These are phyloP conservation scores for Antheraea pernyi DNA, from an alignment of 1,140 invertebrate species.

Conservation along the genomic window DNA sequence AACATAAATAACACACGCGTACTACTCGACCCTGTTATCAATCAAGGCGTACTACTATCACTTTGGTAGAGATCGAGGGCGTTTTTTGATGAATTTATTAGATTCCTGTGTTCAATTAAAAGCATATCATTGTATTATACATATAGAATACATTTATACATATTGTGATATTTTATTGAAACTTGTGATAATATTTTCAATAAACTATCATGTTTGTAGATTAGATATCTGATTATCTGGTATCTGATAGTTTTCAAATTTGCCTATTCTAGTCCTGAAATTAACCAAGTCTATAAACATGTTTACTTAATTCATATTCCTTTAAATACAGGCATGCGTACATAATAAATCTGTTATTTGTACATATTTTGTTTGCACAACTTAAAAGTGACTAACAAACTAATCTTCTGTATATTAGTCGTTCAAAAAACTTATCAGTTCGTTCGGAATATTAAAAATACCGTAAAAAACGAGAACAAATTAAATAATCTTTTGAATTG, in stretches of 20 bases:
- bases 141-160: neutral
- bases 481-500: conserved; percentile 11
- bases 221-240: conserved; percentile 6
- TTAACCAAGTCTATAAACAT: conserved; percentile 44
- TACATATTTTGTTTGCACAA: conserved; percentile 70
- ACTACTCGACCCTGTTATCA: conserved; percentile 10
- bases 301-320: conserved; percentile 39
- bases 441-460: neutral
- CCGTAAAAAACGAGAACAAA: no score
- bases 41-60: conserved; percentile 18
- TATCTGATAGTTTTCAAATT: conserved; percentile 35
- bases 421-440: neutral
- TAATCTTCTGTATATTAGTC: no score
- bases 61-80: conserved; percentile 1
- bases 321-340: conserved; percentile 37
- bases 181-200: conserved; percentile 17
- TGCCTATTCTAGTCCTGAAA: conserved; percentile 69
- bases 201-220: conserved; percentile 14
- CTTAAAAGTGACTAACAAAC: conserved; percentile 26
- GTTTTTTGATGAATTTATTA: conserved; percentile 12
- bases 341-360: conserved; percentile 57
- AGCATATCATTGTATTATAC: neutral
- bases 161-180: conserved; percentile 21
- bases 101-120: conserved; percentile 2
- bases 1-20: neutral